Evolutionary conservation across 1,140 invertebrate genomes (phyloP).

Genomic region (Dysdera silvatica): DNA sequence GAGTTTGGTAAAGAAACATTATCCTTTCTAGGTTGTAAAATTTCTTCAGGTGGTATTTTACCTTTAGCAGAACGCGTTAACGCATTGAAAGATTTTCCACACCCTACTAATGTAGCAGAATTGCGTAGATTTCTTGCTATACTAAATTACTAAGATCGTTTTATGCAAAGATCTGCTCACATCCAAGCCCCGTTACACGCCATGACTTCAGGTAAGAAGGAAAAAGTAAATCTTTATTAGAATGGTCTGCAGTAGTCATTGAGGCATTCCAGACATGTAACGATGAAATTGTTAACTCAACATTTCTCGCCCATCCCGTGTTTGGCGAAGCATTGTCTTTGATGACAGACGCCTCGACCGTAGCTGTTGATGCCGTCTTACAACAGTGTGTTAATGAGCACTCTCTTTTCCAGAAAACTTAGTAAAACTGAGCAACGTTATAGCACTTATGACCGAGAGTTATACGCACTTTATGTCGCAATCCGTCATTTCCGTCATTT

Average conservation of each 20-base stretch:
- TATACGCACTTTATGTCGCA: constrained; percentile 36
- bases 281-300: constrained; percentile 29
- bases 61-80: constrained; percentile 6
- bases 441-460: constrained; percentile 34
- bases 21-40: constrained; percentile 11
- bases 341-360: constrained; percentile 17
- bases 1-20: not conserved
- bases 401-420: constrained; percentile 29
- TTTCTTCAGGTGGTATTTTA: constrained; percentile 5
- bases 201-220: not conserved
- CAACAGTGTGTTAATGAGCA: constrained; percentile 5
- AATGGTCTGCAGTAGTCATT: constrained; percentile 27
- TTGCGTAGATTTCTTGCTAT: constrained; percentile 39
- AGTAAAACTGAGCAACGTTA: constrained; percentile 16
- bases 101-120: no score
- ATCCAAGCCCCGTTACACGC: no score
- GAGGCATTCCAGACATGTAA: constrained; percentile 43
- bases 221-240: not conserved
- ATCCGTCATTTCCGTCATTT: no score
- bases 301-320: constrained; percentile 12
- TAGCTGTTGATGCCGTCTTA: constrained; percentile 19
- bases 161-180: not conserved
- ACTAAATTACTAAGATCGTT: constrained; percentile 41
- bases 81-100: constrained; percentile 22
- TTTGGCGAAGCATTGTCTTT: constrained; percentile 6